A percentile compares a stretch with the other conserved stretches of the same genome.
These are phyloP conservation scores for Drosophila paramelanica DNA, from an alignment of 2,888 invertebrate genomes.

Conservation along the genomic window DNA sequence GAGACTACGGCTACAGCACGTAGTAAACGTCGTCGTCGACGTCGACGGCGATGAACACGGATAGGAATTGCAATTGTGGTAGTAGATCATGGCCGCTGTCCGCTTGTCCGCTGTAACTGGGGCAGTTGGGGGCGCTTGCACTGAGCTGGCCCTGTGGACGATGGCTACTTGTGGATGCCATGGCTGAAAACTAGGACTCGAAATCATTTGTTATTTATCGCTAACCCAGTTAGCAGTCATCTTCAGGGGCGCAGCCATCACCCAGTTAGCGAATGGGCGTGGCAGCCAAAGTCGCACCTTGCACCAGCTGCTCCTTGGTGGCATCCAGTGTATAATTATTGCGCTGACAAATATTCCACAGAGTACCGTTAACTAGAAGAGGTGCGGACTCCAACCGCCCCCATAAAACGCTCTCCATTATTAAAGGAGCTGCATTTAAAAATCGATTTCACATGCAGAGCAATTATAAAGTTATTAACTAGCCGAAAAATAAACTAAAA, in stretches of 20 bases:
- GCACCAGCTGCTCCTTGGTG: constrained; percentile 19
- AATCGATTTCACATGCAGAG: constrained; percentile 41
- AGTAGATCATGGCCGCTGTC: constrained; percentile 77
- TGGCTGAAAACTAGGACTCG: constrained; percentile 71
- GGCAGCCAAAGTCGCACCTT: constrained; percentile 42
- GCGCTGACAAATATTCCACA: constrained; percentile 11
- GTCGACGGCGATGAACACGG: constrained; percentile 13
- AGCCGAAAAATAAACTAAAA: constrained; percentile 4
- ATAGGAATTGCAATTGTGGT: constrained; percentile 57
- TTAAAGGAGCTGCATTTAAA: constrained; percentile 43
- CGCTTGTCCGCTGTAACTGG: constrained; percentile 56
- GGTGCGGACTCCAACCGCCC: not conserved
- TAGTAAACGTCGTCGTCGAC: constrained; percentile 14
- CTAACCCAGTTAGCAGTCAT: constrained; percentile 72
- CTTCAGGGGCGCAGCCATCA: constrained; percentile 39
- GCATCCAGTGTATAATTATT: constrained; percentile 44
- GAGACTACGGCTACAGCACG: constrained; percentile 35
- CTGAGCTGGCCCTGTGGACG: constrained; percentile 66
- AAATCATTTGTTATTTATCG: constrained; percentile 73
- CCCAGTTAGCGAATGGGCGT: constrained; percentile 26
- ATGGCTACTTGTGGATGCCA: constrained; percentile 51
- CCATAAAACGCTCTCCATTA: constrained; percentile 7
- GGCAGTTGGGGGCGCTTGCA: constrained; percentile 69
- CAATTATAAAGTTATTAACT: constrained; percentile 60
- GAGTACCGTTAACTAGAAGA: not conserved